Percentiles rank a stretch among this genome's conserved stretches.
phyloP scores from a whole-genome alignment of 2,797 vertebrate species.

The Eulemur albifrons region DNA sequence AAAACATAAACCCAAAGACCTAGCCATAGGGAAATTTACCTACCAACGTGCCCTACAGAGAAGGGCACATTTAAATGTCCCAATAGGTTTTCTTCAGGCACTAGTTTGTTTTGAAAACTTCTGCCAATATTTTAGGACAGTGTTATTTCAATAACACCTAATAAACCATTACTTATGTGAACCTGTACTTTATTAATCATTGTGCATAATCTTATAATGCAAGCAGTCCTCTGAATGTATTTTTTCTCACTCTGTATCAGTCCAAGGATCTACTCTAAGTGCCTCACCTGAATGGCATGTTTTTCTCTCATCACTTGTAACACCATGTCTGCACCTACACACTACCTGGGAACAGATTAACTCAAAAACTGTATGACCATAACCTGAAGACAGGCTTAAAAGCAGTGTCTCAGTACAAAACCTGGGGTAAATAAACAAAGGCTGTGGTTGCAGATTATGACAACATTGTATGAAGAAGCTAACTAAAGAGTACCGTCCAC shows the following conservation, averaged over 20 bases:
- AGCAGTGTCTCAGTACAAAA: neutral
- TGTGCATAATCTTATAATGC: neutral
- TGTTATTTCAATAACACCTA: neutral
- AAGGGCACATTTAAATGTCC: conserved; percentile 51
- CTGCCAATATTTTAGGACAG: neutral
- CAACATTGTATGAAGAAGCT: neutral
- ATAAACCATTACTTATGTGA: neutral
- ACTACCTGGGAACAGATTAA: neutral
- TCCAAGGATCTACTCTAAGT: neutral
- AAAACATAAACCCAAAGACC: conserved; percentile 51
- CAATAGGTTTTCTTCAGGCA: neutral
- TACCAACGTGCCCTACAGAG: neutral
- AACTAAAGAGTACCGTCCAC: neutral
- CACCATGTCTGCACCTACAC: neutral
- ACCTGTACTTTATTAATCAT: neutral
- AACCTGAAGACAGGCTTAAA: neutral
- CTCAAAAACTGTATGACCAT: neutral
- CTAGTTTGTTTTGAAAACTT: conserved; percentile 38
- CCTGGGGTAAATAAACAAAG: neutral
- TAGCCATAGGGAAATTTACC: conserved; percentile 25
- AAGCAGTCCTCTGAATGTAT: neutral
- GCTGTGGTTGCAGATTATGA: neutral
- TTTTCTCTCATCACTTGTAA: neutral
- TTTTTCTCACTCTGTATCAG: neutral
- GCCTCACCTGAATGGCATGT: neutral